Base-by-base conservation (phyloP, 1,140 invertebrate genomes). In the Drosophila asahinai region DNA sequence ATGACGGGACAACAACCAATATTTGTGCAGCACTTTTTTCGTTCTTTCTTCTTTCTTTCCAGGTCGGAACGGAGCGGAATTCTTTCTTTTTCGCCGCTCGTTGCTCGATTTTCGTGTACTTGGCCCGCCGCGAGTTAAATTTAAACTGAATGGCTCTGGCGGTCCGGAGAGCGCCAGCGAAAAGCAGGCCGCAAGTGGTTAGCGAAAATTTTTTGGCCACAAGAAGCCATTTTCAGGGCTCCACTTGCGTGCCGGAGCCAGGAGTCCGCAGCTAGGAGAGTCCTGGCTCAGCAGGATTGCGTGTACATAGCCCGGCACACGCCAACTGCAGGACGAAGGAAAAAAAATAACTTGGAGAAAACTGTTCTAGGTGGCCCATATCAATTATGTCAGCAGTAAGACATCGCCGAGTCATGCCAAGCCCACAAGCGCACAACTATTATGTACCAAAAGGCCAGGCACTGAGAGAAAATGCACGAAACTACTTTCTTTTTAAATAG, bases 371-470 rank as follows among this genome's bases (percentile, higher is more conserved):
- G 45, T 75, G 78, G 68, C 61, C 67, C 74, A 86, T 90, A 91
- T 90, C 86, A 91, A 90, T 90, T 90, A 90, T 90, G 86, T 91
- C 86, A 91, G 86, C 86, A 79, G 42, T 74, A 67, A 59, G 70
- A 81, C 79, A 83, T 72, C 48, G 76, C 77, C 63, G 48, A 67
- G 66, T 73, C 79, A 80, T 80, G 70, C 62, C 78, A 62, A 75
- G 78, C 70, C 62, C 70, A 75, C 33, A 40, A 57, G 42, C 62
- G 59, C 43, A 48, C 55, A 62, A 86, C 83, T 87, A 83, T 83
- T 80, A 74, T 87, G 81, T 83, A 68, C 64, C 64, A 84, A 64
- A 63, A 58, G 36, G 40, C 9, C 19, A 49, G 45, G n/a, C 75
- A 78, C 74, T 78, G 57, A 4, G 33, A 51, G 40, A 62, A 71